These are phyloP conservation scores for Aricia agestis DNA, from an alignment of 1,140 invertebrate genomes.

Conservation along the genomic window DNA sequence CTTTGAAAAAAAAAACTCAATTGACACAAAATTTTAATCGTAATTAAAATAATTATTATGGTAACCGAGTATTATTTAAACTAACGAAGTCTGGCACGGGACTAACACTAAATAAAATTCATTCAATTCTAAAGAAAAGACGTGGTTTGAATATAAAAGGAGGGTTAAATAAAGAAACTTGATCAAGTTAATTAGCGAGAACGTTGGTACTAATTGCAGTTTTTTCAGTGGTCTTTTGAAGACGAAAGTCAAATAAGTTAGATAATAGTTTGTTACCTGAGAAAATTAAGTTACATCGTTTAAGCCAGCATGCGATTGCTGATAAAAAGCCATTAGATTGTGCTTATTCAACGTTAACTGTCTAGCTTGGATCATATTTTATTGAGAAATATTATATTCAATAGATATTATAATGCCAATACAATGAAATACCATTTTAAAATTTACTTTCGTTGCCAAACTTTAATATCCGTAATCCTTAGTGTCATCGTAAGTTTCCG, in stretches of 20 bases:
- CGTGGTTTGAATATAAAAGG: constrained; percentile 45
- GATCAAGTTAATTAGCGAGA: constrained; percentile 65
- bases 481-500: no score
- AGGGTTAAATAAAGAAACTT: constrained; percentile 49
- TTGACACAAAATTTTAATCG: not conserved
- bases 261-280: constrained; percentile 11
- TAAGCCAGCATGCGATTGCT: not conserved
- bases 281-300: not conserved
- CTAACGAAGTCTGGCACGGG: not conserved
- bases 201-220: constrained; percentile 60
- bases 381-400: no score
- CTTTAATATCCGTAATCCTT: no score
- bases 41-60: not conserved
- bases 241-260: constrained; percentile 49
- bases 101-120: constrained; percentile 18
- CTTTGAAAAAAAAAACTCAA: not conserved
- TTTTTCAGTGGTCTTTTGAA: constrained; percentile 47
- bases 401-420: no score
- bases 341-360: no score
- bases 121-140: constrained; percentile 28
- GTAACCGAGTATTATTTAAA: not conserved
- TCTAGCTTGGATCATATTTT: no score
- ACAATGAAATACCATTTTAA: no score
- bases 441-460: no score
- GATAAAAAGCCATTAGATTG: no score